Evolutionary conservation across 2,888 invertebrate genomes (phyloP).

Genomic region (Dilophus febrilis): DNA sequence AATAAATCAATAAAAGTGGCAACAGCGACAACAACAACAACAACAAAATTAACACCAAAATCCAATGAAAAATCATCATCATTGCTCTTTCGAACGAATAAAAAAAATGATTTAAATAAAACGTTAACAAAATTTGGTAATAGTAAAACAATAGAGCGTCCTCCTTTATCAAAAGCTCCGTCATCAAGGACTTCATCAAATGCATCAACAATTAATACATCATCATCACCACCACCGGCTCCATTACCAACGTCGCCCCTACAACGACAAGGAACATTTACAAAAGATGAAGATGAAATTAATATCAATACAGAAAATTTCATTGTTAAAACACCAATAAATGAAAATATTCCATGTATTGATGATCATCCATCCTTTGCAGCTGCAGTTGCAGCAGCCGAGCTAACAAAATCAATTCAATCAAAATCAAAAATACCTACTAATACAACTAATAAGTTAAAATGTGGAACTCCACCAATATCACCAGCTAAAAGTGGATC

Average conservation of each 20-base stretch:
- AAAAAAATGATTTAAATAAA: background rate
- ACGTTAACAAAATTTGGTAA: background rate
- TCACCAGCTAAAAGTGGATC: conserved; percentile 8
- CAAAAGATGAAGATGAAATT: conserved; percentile 71
- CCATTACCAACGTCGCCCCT: conserved; percentile 31
- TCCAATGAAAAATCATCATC: background rate
- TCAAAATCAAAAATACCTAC: conserved; percentile 22
- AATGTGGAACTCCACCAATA: conserved; percentile 4
- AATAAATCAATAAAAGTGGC: background rate
- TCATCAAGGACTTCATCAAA: conserved; percentile 25
- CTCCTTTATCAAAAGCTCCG: background rate
- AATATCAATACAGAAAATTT: too few species aligned
- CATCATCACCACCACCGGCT: conserved; percentile 32
- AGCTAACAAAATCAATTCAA: conserved; percentile 14
- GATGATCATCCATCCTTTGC: conserved; percentile 16
- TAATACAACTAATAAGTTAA: conserved; percentile 17
- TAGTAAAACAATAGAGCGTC: too few species aligned
- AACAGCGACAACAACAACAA: background rate
- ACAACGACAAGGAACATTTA: conserved; percentile 80
- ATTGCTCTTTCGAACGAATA: too few species aligned
- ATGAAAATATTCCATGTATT: conserved; percentile 24
- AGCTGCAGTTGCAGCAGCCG: too few species aligned
- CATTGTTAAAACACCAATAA: too few species aligned
- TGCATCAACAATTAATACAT: conserved; percentile 21
- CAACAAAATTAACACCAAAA: background rate